Evolutionary conservation across 2,113 vertebrate species (phyloP), one percentile per base, ranked within the genome.

Genomic region (Vulpes lagopus): DNA sequence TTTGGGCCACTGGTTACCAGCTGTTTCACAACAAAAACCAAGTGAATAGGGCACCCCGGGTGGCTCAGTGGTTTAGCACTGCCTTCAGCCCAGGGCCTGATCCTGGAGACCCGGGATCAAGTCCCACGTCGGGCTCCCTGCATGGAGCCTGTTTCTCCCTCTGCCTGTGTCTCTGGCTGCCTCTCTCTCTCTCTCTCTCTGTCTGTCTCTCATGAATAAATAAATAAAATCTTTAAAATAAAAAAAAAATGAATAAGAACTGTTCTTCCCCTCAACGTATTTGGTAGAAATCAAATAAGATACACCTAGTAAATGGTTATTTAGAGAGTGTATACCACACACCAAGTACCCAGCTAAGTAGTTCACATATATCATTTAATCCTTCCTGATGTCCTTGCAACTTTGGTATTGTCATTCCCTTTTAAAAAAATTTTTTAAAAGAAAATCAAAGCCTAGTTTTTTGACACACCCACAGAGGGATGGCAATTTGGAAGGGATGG

Each of bases 401-500:
- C 16, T 84, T 80, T 69, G 7, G 4, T 76, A 67, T 57, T 79
- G 35, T 9, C 62, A 22, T 91, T 92, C 17, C 16, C 30, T 1
- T 35, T 35, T 35, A 35, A 35, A 35, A 35, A 35, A 35, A 2
- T 35, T 35, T 35, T 35, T 35, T 35, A 35, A 93, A 55, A 11
- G 89, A 95, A 97, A 98, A 98, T 95, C 95, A 92, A 89, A 96
- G 98, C 88, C 64, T 91, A 0, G 0, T 97, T 98, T 98, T 98
- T 98, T 99, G 97, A 97, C 53, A 92, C 73, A 94, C 64, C 74
- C 95, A 94, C 49, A 86, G 98, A 57, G 88, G 93, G 91, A 85
- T 35, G 95, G 5, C 43, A 43, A 97, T 79, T 65, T 76, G 64
- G 73, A 87, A 83, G 89, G 84, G 83, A 59, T 79, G 83, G 91